Evolutionary conservation across 2,888 invertebrate genomes (phyloP).

Genomic region (Axea sp.): DNA sequence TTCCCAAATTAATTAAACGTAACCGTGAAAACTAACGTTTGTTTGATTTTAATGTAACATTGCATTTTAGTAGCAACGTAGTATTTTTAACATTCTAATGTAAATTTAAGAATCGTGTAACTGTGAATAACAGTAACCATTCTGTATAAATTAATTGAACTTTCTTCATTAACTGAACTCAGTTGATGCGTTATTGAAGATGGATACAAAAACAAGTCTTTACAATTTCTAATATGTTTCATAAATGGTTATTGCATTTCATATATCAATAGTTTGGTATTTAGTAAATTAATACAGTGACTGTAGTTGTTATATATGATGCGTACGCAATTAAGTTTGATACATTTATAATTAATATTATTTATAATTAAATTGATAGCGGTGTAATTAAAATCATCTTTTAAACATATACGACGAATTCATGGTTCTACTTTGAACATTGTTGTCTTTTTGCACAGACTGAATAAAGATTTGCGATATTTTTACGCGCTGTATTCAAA

Average conservation of each 20-base stretch:
- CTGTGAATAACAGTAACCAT: neutral
- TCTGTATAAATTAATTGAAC: neutral
- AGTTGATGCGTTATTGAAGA: no score
- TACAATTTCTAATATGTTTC: no score
- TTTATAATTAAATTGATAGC: conserved; percentile 23
- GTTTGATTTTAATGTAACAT: no score
- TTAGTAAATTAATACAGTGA: conserved; percentile 9
- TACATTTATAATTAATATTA: conserved; percentile 47
- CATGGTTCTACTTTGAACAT: conserved; percentile 53
- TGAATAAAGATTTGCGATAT: conserved; percentile 57
- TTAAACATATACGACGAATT: conserved; percentile 44
- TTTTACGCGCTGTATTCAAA: conserved; percentile 53
- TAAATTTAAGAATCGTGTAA: no score
- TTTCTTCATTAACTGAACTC: no score
- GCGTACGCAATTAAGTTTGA: conserved; percentile 47
- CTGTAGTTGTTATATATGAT: conserved; percentile 42
- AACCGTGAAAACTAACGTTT: conserved; percentile 6
- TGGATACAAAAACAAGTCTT: no score
- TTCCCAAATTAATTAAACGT: no score
- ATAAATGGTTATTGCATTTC: no score
- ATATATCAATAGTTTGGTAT: conserved; percentile 18
- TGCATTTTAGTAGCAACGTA: no score
- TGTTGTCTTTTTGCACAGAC: conserved; percentile 58
- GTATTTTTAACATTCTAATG: no score
- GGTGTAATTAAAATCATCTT: conserved; percentile 26